A percentile compares a stretch with the other conserved stretches of the same genome.
Evolutionary conservation across 1,140 invertebrate species (phyloP).

Genomic region (Ceratina australensis): DNA sequence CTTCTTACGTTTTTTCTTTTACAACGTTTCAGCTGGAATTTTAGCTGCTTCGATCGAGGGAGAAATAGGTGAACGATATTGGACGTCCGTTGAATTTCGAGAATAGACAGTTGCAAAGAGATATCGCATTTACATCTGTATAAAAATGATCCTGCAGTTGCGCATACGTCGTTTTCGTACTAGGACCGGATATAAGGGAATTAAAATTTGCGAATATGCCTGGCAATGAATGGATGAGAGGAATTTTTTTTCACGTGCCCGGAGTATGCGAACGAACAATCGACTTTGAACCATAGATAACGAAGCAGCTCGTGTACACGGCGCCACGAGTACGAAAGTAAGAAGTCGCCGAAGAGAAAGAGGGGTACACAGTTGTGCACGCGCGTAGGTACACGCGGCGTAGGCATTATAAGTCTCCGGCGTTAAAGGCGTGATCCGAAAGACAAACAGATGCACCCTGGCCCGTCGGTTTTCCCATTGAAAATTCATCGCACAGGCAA

Average conservation of each 20-base stretch:
- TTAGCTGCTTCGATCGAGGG: not conserved
- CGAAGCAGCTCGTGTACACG: slow-evolving; percentile 14
- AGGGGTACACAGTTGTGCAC: not conserved
- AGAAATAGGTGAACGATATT: no score
- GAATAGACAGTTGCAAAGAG: no score
- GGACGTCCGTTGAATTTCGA: no score
- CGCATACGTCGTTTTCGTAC: no score
- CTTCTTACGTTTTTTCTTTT: slow-evolving; percentile 6
- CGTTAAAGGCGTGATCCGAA: slow-evolving; percentile 69
- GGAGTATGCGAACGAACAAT: not conserved
- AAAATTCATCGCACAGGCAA: slow-evolving; percentile 71
- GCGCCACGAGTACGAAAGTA: slow-evolving; percentile 7
- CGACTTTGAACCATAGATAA: not conserved
- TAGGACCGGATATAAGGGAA: no score
- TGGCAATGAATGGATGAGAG: no score
- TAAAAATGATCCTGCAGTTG: no score
- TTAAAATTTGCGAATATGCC: no score
- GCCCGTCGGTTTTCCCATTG: slow-evolving; percentile 62
- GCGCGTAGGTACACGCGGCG: slow-evolving; percentile 28
- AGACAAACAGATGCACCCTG: slow-evolving; percentile 70
- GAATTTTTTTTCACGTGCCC: no score
- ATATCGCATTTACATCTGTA: no score
- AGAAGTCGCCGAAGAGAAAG: slow-evolving; percentile 15
- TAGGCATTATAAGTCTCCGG: slow-evolving; percentile 33
- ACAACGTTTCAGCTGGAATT: slow-evolving; percentile 3